phyloP scores from a whole-genome alignment of 2,888 invertebrate species.

The Camptogramma bilineatum region DNA sequence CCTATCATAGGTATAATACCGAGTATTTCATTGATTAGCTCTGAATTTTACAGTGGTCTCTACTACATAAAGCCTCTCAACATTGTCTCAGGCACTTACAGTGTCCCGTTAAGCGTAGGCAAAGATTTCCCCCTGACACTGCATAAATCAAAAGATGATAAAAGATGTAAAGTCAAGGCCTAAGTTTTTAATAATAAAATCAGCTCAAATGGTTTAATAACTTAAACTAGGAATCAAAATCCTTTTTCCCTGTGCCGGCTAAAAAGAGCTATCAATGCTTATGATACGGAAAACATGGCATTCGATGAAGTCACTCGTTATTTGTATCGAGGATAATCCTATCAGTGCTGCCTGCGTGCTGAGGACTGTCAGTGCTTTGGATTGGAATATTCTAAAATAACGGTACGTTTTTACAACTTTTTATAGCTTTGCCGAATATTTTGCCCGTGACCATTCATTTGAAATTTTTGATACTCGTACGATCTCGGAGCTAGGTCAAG shows the following conservation, averaged over 20 bases:
- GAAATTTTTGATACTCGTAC: background rate
- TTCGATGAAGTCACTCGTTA: constrained; percentile 32
- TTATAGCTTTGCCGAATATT: background rate
- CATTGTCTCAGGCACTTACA: too few relatives aligned
- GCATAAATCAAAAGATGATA: too few relatives aligned
- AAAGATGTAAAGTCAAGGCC: too few relatives aligned
- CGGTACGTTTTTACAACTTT: constrained; percentile 13
- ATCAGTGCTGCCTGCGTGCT: constrained; percentile 11
- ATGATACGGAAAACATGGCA: constrained; percentile 24
- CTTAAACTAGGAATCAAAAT: background rate
- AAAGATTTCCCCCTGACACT: too few relatives aligned
- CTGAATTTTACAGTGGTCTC: too few relatives aligned
- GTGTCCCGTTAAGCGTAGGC: too few relatives aligned
- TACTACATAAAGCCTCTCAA: too few relatives aligned
- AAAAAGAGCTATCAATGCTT: constrained; percentile 20
- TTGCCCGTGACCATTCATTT: background rate
- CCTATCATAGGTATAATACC: too few relatives aligned
- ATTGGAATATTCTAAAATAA: constrained; percentile 13
- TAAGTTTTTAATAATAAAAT: too few relatives aligned
- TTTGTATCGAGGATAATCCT: constrained; percentile 24
- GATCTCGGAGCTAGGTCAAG: background rate
- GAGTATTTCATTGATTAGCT: too few relatives aligned
- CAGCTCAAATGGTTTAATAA: background rate
- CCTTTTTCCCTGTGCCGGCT: constrained; percentile 6
- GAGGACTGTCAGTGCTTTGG: constrained; percentile 18